phyloP scores from a whole-genome alignment of 2,888 invertebrate species.

The Boloria selene region DNA sequence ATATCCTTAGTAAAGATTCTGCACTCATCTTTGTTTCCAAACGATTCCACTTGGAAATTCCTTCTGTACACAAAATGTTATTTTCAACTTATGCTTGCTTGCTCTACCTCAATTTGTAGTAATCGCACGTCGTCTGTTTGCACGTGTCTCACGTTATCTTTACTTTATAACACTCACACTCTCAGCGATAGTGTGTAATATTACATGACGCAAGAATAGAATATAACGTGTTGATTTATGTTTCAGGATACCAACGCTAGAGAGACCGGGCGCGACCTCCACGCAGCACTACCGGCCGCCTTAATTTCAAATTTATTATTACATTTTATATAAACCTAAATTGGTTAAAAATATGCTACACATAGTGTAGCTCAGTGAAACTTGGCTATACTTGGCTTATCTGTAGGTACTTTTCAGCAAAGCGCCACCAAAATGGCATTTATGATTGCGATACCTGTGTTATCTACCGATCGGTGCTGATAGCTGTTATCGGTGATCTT shows the following conservation, averaged over 20 bases:
- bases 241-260: conserved; percentile 72
- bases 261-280: conserved; percentile 41
- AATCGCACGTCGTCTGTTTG: conserved; percentile 47
- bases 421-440: conserved; percentile 33
- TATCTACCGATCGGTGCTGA: conserved; percentile 26
- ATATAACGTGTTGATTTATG: conserved; percentile 9
- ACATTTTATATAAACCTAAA: background rate
- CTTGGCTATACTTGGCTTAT: conserved; percentile 11
- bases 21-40: background rate
- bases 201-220: conserved; percentile 3
- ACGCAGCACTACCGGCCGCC: conserved; percentile 51
- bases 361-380: conserved; percentile 3
- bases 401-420: conserved; percentile 16
- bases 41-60: background rate
- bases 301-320: conserved; percentile 23
- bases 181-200: background rate
- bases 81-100: conserved; percentile 16
- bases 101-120: conserved; percentile 17
- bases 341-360: background rate
- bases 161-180: conserved; percentile 32
- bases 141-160: conserved; percentile 52
- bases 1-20: no score
- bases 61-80: background rate
- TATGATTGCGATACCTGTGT: conserved; percentile 26
- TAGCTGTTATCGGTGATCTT: conserved; percentile 33